These are phyloP conservation scores for Zhuqinia jingwanae DNA, from an alignment of 2,888 invertebrate genomes.

Conservation along the genomic window DNA sequence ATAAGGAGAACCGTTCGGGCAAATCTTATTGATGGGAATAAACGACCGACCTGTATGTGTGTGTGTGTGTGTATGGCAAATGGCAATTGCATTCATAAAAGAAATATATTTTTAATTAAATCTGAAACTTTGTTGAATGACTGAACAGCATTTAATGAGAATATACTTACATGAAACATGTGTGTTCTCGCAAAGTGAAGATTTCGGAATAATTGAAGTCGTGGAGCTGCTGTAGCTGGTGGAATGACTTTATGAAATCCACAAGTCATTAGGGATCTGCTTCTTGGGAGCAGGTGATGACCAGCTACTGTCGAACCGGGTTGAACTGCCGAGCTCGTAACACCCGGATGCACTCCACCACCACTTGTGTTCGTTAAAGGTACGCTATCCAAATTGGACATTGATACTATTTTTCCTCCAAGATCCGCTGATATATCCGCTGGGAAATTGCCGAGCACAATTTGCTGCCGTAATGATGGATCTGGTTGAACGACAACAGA, in stretches of 20 bases:
- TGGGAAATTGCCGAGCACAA: slow-evolving; percentile 72
- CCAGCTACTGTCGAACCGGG: slow-evolving; percentile 31
- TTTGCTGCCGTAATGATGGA: slow-evolving; percentile 68
- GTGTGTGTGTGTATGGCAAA: no score
- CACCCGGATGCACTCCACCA: not conserved
- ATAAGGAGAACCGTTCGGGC: slow-evolving; percentile 79
- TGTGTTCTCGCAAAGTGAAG: slow-evolving; percentile 78
- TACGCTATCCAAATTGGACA: slow-evolving; percentile 67
- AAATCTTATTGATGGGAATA: slow-evolving; percentile 79
- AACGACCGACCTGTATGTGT: slow-evolving; percentile 78
- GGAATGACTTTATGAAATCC: slow-evolving; percentile 72
- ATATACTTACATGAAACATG: slow-evolving; percentile 78
- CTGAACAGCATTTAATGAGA: no score
- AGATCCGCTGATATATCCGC: slow-evolving; percentile 65
- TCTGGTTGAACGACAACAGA: slow-evolving; percentile 76
- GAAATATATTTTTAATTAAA: slow-evolving; percentile 33
- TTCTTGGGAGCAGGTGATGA: slow-evolving; percentile 73
- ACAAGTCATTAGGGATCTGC: slow-evolving; percentile 76
- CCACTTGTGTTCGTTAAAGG: not conserved
- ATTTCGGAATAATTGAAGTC: slow-evolving; percentile 77
- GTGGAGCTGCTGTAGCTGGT: slow-evolving; percentile 59
- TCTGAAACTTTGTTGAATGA: not conserved
- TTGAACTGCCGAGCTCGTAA: slow-evolving; percentile 27
- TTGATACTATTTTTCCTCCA: slow-evolving; percentile 69
- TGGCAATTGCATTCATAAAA: no score